Evolutionary conservation across 2,113 vertebrate species (phyloP).

Genomic region (Candoia aspera): DNA sequence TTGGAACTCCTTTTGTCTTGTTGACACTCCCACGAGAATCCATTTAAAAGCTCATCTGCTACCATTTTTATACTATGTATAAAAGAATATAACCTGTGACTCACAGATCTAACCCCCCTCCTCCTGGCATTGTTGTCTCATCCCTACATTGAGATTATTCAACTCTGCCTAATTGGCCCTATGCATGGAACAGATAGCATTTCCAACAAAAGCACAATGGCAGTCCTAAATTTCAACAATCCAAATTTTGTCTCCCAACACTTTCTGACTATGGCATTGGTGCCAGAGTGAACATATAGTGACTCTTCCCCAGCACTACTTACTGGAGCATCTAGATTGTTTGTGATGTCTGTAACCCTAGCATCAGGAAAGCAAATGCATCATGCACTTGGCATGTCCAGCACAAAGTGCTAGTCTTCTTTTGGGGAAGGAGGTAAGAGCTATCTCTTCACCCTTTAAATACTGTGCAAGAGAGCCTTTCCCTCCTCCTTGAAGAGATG

Average conservation of each 20-base stretch:
- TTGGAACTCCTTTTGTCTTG: background rate
- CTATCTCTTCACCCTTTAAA: background rate
- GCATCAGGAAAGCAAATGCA: background rate
- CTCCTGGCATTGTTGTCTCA: background rate
- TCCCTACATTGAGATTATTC: background rate
- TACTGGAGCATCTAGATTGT: background rate
- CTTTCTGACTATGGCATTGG: background rate
- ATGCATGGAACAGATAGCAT: background rate
- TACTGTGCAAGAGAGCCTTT: background rate
- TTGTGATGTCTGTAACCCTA: background rate
- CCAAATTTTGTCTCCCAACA: background rate
- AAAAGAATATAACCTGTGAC: background rate
- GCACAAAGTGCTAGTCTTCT: background rate
- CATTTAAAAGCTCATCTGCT: background rate
- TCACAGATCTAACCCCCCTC: background rate
- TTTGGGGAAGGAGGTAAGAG: background rate
- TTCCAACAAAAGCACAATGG: background rate
- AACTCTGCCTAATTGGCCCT: background rate
- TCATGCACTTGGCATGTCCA: background rate
- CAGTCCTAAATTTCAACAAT: background rate
- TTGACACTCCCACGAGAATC: background rate
- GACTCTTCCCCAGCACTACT: background rate
- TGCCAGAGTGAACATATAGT: background rate
- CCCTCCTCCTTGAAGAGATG: background rate
- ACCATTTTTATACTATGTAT: background rate